phyloP scores from a whole-genome alignment of 1,140 invertebrate genomes.

The Ceratina australensis region DNA sequence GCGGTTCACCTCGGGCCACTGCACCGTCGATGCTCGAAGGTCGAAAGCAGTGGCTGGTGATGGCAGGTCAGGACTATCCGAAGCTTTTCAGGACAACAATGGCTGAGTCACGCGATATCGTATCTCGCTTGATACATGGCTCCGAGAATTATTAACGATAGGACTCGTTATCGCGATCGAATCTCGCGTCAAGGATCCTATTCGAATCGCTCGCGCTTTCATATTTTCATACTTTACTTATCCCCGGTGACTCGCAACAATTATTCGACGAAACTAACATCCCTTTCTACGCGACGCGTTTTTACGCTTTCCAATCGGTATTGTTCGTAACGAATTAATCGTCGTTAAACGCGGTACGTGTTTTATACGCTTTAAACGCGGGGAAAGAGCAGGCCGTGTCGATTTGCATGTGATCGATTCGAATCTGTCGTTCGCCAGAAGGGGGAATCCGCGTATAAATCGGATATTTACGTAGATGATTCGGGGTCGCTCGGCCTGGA shows the following conservation, averaged over 20 bases:
- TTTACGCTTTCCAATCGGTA: background rate
- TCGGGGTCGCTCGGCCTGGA: slow-evolving; percentile 37
- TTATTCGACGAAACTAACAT: no score
- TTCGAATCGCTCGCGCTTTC: background rate
- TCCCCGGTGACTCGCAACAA: background rate
- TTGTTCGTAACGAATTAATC: background rate
- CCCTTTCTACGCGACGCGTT: no score
- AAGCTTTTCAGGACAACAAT: slow-evolving; percentile 60
- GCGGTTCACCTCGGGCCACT: background rate
- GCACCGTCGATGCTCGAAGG: slow-evolving; percentile 43
- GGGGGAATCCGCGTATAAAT: slow-evolving; percentile 29
- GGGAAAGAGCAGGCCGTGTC: background rate
- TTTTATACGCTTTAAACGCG: background rate
- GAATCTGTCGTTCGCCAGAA: slow-evolving; percentile 20
- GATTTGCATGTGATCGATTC: slow-evolving; percentile 44
- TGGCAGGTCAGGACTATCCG: slow-evolving; percentile 44
- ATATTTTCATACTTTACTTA: slow-evolving; percentile 1
- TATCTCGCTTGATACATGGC: slow-evolving; percentile 46
- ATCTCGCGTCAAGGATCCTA: slow-evolving; percentile 12
- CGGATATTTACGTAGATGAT: slow-evolving; percentile 45
- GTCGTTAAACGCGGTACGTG: background rate
- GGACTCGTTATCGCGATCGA: slow-evolving; percentile 47
- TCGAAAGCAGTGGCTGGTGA: slow-evolving; percentile 38
- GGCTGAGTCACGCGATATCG: slow-evolving; percentile 59
- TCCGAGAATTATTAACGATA: slow-evolving; percentile 41